phyloP scores from a whole-genome alignment of 2,113 vertebrate species.

The Protobothrops flavoviridis region DNA sequence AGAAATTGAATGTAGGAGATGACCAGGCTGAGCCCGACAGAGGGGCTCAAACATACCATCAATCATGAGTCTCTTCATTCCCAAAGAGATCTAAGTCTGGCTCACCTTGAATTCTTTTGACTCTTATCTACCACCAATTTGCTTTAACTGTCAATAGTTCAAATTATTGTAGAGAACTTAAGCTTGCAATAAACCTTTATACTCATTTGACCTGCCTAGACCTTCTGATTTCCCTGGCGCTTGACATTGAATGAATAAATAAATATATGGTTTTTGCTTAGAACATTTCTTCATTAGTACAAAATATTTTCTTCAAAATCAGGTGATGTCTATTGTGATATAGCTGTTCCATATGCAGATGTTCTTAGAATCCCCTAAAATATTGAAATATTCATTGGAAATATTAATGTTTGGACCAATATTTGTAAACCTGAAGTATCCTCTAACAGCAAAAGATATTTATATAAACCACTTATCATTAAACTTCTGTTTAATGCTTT shows the following conservation, averaged over 20 bases:
- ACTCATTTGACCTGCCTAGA: no score
- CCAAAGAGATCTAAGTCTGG: no score
- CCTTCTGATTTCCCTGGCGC: no score
- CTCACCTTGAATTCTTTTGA: no score
- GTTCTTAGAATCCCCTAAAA: fast-evolving
- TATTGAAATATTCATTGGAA: neutral
- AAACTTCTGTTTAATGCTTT: neutral
- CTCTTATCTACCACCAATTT: no score
- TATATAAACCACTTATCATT: neutral
- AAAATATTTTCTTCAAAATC: neutral
- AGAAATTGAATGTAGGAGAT: neutral
- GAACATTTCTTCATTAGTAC: neutral
- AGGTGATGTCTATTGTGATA: neutral
- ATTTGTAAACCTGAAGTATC: neutral
- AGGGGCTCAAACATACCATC: no score
- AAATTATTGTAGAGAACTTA: no score
- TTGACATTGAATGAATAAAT: neutral
- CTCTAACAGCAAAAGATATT: neutral
- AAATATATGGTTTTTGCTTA: neutral
- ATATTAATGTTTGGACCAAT: neutral
- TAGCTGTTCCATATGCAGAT: neutral
- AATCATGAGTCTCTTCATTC: no score
- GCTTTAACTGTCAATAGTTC: no score
- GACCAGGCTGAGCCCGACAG: no score
- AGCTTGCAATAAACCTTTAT: no score